Evolutionary conservation across 1,140 invertebrate genomes (phyloP).

Genomic region (Hyles euphorbiae): DNA sequence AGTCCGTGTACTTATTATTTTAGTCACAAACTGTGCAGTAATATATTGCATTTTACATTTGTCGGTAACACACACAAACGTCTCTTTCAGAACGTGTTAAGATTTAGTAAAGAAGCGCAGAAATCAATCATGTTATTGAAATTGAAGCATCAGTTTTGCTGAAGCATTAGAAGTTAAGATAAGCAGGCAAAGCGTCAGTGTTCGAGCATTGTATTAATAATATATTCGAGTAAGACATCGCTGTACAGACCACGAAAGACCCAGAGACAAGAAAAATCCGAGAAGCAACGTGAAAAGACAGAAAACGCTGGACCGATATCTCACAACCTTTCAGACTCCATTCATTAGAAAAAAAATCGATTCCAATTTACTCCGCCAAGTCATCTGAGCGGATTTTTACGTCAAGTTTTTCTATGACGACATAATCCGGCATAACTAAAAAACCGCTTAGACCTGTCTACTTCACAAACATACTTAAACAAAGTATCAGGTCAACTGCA

Average conservation of each 20-base stretch:
- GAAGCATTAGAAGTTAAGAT: too few relatives aligned
- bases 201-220: slow-evolving; percentile 13
- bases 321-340: slow-evolving; percentile 43
- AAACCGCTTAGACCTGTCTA: too few relatives aligned
- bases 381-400: too few relatives aligned
- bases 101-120: background rate
- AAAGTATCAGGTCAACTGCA: too few relatives aligned
- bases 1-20: slow-evolving; percentile 1
- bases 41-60: slow-evolving; percentile 24
- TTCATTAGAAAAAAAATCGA: too few relatives aligned
- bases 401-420: too few relatives aligned
- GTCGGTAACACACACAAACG: slow-evolving; percentile 4
- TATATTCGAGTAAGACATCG: slow-evolving; percentile 8
- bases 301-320: slow-evolving; percentile 48
- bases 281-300: slow-evolving; percentile 17
- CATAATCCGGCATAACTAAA: too few relatives aligned
- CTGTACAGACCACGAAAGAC: slow-evolving; percentile 12
- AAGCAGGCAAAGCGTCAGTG: too few relatives aligned
- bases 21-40: slow-evolving; percentile 23
- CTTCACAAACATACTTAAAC: too few relatives aligned
- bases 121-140: too few relatives aligned
- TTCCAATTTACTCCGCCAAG: too few relatives aligned
- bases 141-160: too few relatives aligned
- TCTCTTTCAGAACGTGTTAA: slow-evolving; percentile 3
- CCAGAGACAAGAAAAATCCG: slow-evolving; percentile 17